These are phyloP conservation scores for Falco novaeseelandiae DNA, from an alignment of 2,797 vertebrate genomes.

Conservation along the genomic window DNA sequence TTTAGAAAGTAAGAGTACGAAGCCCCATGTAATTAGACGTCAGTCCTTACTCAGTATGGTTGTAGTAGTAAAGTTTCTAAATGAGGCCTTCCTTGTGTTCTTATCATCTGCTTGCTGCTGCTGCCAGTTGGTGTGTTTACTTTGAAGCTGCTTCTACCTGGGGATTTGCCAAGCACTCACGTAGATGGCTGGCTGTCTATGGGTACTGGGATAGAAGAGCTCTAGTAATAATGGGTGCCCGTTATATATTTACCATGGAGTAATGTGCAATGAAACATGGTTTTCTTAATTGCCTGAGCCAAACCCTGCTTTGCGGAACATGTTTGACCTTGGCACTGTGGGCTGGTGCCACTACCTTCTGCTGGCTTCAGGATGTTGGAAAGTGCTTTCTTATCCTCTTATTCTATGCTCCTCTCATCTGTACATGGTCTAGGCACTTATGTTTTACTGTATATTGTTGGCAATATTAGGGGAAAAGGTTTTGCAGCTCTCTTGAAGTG, in stretches of 20 bases:
- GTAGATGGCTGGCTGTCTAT: neutral
- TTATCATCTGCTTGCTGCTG: neutral
- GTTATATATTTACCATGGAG: neutral
- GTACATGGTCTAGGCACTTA: neutral
- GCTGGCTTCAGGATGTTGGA: neutral
- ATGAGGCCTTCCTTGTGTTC: neutral
- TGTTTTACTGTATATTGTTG: neutral
- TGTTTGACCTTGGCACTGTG: neutral
- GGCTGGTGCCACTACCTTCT: neutral
- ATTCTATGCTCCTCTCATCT: neutral
- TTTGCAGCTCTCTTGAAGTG: neutral
- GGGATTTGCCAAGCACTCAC: neutral
- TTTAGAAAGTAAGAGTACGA: neutral
- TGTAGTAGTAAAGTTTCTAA: neutral
- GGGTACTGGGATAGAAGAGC: neutral
- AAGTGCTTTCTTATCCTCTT: neutral
- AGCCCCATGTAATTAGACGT: neutral
- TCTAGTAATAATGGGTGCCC: neutral
- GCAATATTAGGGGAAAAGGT: neutral
- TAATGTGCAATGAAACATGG: neutral
- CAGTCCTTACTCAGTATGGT: neutral
- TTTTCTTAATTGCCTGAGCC: neutral
- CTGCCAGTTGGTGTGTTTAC: fast-evolving
- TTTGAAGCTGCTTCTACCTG: neutral
- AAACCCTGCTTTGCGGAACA: neutral